Conservation (phyloP, 2,888 invertebrate genomes). For the Junonia oenone region DNA sequence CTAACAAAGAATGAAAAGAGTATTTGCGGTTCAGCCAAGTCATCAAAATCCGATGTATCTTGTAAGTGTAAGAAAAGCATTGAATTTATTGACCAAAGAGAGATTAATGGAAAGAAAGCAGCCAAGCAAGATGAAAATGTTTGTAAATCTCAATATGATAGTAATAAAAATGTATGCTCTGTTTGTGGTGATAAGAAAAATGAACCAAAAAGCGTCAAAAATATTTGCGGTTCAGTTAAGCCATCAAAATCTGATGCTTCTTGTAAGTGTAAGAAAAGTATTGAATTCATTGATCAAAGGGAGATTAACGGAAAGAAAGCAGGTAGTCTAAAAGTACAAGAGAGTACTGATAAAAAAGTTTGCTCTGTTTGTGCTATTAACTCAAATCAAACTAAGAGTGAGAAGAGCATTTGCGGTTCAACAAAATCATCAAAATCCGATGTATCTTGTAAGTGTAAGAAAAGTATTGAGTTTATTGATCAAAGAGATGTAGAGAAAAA, state of each 20-base stretch:
- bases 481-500: constrained; percentile 1
- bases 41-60: neutral
- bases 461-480: constrained; percentile 8
- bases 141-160: neutral
- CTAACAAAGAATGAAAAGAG: neutral
- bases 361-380: neutral
- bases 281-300: constrained; percentile 10
- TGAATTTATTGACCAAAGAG: constrained; percentile 11
- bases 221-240: neutral
- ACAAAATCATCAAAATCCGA: neutral
- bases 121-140: too few species aligned
- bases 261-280: constrained; percentile 1
- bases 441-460: constrained; percentile 1
- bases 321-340: too few species aligned
- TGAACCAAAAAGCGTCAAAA: neutral
- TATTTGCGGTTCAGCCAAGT: neutral
- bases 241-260: neutral
- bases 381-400: neutral
- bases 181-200: neutral
- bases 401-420: neutral
- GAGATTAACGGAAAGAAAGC: neutral
- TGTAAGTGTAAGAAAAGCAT: constrained; percentile 2
- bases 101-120: neutral
- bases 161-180: neutral
- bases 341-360: too few species aligned